phyloP scores from a whole-genome alignment of 2,113 vertebrate genomes.

The Azemiops feae region DNA sequence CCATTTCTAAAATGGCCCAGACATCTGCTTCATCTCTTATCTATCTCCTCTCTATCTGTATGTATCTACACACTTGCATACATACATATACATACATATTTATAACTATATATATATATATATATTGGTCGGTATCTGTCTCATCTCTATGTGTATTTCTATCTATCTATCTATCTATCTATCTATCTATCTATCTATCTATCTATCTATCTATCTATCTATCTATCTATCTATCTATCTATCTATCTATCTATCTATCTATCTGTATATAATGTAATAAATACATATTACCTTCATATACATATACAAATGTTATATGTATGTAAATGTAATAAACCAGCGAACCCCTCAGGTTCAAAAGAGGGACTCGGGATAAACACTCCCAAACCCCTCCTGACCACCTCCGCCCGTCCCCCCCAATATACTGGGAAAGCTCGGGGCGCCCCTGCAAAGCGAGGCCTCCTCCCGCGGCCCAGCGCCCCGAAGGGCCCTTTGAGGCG shows the following conservation, averaged over 20 bases:
- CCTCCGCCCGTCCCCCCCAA: not conserved
- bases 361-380: not conserved
- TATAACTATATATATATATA: too few species aligned
- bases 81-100: too few species aligned
- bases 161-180: too few species aligned
- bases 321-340: not conserved
- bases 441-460: not conserved
- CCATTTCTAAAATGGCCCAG: not conserved
- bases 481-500: not conserved
- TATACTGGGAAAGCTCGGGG: not conserved
- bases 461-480: not conserved
- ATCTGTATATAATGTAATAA: too few species aligned
- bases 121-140: too few species aligned
- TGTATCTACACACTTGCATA: too few species aligned
- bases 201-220: too few species aligned
- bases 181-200: too few species aligned
- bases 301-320: not conserved
- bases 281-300: not conserved
- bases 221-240: too few species aligned
- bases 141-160: too few species aligned
- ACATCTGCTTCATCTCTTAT: too few species aligned
- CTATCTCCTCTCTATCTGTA: not conserved
- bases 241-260: too few species aligned
- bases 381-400: not conserved
- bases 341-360: not conserved